These are phyloP conservation scores for Wiebesia pumilae DNA, from an alignment of 1,140 invertebrate species.

Conservation along the genomic window DNA sequence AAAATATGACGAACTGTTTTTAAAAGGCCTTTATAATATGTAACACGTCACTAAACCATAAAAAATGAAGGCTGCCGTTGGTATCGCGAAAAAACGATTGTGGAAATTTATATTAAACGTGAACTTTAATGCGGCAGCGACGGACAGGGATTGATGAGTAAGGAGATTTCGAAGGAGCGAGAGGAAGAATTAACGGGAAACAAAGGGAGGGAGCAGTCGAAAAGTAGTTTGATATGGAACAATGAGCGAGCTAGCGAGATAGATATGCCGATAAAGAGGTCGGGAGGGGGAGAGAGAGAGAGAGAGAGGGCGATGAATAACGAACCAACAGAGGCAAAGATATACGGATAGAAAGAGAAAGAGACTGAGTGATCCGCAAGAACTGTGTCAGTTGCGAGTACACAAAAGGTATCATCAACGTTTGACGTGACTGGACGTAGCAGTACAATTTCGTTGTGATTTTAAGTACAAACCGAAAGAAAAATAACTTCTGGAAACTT, in stretches of 20 bases:
- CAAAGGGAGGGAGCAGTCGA: background rate
- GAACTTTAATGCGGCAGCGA: background rate
- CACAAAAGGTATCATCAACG: background rate
- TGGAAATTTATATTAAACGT: background rate
- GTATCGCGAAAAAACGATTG: background rate
- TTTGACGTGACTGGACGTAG: background rate
- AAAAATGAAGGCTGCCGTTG: background rate
- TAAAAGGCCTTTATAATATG: background rate
- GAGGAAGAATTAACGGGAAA: background rate
- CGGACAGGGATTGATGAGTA: background rate
- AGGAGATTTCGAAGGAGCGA: background rate
- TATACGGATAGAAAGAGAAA: background rate
- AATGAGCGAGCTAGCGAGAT: background rate
- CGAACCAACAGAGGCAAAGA: background rate
- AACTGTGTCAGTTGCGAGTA: background rate
- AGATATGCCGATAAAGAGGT: background rate
- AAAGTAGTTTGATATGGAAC: background rate
- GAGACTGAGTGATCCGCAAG: background rate
- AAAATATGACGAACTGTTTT: background rate
- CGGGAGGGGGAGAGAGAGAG: background rate
- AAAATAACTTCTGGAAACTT: too few species aligned
- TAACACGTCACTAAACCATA: background rate
- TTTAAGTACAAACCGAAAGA: too few species aligned
- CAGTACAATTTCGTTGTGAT: background rate
- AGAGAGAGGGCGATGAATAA: background rate